Percentiles rank a stretch among this genome's conserved stretches.
Conservation (phyloP, 1,140 invertebrate species). For the Polyergus mexicanus region DNA sequence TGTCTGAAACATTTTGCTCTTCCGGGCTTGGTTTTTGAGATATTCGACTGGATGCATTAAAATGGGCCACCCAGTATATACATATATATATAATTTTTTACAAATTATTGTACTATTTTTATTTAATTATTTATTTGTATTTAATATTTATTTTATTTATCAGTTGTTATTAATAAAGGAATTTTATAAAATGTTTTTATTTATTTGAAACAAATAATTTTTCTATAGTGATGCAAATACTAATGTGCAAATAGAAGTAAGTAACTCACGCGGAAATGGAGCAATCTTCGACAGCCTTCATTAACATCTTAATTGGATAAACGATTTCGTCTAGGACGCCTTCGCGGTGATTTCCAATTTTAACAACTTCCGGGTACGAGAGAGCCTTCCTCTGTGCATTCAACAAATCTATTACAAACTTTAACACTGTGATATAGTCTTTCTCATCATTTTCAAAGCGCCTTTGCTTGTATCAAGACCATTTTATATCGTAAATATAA, state of each 20-base stretch:
- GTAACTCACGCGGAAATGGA: conserved; percentile 17
- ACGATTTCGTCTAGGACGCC: conserved; percentile 64
- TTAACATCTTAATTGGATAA: conserved; percentile 68
- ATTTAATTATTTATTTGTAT: conserved; percentile 5
- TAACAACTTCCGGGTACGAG: conserved; percentile 37
- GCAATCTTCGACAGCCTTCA: conserved; percentile 26
- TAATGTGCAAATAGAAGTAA: background rate
- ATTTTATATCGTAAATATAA: conserved; percentile 10
- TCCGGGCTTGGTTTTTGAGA: too few relatives aligned
- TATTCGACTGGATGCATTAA: too few relatives aligned
- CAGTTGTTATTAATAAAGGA: background rate
- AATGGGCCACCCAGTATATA: too few relatives aligned
- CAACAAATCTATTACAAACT: background rate
- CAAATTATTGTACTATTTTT: background rate
- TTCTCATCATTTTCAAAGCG: background rate
- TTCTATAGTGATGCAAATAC: background rate
- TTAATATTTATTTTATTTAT: background rate
- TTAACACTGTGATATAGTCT: background rate
- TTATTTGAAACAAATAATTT: conserved; percentile 2
- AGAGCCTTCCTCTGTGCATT: background rate
- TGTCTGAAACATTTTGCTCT: too few relatives aligned
- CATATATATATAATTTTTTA: background rate
- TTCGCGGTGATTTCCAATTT: conserved; percentile 64
- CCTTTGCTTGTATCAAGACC: background rate
- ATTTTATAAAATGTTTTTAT: background rate